Base-by-base conservation (phyloP, 2,113 vertebrate species). In the Neopipo cinnamomea region DNA sequence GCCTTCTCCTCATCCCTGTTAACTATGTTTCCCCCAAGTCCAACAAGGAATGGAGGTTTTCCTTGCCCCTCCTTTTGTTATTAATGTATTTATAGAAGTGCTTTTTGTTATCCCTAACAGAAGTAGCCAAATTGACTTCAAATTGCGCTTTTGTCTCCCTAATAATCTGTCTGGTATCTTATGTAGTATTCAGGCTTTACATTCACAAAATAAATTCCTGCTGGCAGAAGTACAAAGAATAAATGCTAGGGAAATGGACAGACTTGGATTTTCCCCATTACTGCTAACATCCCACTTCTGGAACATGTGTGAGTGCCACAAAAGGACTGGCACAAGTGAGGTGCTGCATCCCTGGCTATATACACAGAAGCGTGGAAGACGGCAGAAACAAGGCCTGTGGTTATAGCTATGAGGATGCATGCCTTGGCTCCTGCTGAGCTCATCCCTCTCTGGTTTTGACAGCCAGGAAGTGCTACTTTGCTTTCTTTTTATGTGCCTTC, bases 321-420 rank as follows among this genome's bases (percentile, higher is more conserved):
- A 47, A 37, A 22, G 31, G 44, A 84, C 35, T 68, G 39, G 31
- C 41, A 42, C 0, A 3, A 85, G 56, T 14, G 23, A 84, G 52
- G 14, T 28, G 23, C 27, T 92, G 42, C 24, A 67, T 8, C 11
- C 12, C 11, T 47, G 14, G n/a, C 56, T 56, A 17, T 24, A 75
- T 1, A 50, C 5, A 35, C 4, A 4, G 18, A 27, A 71, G 9
- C 0, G 1, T 6, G 31, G 47, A 72, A 84, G 58, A 8, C 74
- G 15, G 37, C 47, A 24, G n/a, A 72, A 84, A 35, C 47, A 15
- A 13, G 22, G 63, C 14, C 50, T 63, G 22, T 49, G 22, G 16
- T 63, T 46, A 88, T 8, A 85, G 53, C 28, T 44, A 85, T 8
- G 35, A 73, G 19, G 16, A 53, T 20, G 16, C 42, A 12, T 13